Conservation (phyloP, 1,140 invertebrate genomes). For the Eupeodes corollae region DNA sequence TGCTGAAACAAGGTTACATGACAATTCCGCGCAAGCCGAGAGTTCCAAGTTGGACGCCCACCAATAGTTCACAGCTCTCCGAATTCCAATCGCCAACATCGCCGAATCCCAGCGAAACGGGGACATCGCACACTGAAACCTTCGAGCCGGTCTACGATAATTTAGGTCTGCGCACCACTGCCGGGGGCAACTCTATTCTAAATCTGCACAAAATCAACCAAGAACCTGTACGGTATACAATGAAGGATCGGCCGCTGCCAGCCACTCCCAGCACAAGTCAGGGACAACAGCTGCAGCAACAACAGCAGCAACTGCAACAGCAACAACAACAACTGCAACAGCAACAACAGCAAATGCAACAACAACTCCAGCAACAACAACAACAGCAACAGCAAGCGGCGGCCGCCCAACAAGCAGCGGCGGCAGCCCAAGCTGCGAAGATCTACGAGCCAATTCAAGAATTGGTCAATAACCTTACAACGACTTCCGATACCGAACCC, state of each 20-base stretch:
- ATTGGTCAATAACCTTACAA: conserved; percentile 15
- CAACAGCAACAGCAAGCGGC: conserved; percentile 37
- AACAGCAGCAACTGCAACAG: conserved; percentile 29
- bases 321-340: conserved; percentile 24
- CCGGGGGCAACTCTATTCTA: conserved; percentile 66
- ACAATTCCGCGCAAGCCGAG: conserved; percentile 73
- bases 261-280: conserved; percentile 40
- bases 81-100: conserved; percentile 39
- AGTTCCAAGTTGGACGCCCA: conserved; percentile 69
- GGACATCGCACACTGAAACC: conserved; percentile 43
- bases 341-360: conserved; percentile 38
- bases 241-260: conserved; percentile 48
- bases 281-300: conserved; percentile 31
- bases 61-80: conserved; percentile 37
- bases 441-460: conserved; percentile 35
- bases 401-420: conserved; percentile 25
- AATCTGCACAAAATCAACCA: conserved; percentile 54
- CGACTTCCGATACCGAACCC: conserved; percentile 25
- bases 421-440: conserved; percentile 28
- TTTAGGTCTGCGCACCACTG: conserved; percentile 68
- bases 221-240: conserved; percentile 39
- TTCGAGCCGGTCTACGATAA: conserved; percentile 73
- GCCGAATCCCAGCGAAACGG: conserved; percentile 38
- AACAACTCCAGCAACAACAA: conserved; percentile 37
- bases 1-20: conserved; percentile 66